phyloP scores from a whole-genome alignment of 2,888 invertebrate genomes.

The Oligia fasciuncula region DNA sequence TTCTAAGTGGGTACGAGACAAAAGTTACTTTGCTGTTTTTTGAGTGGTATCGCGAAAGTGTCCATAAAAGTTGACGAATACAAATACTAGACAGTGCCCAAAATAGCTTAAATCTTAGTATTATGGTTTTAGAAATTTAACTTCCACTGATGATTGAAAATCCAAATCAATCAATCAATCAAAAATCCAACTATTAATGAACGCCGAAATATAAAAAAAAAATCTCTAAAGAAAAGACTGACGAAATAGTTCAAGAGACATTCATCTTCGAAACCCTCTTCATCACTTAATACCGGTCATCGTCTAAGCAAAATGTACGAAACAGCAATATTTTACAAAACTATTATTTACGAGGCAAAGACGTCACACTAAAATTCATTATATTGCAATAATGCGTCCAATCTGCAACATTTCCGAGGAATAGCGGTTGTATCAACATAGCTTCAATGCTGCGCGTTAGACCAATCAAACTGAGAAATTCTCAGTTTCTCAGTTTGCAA shows the following conservation, averaged over 20 bases:
- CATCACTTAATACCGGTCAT: neutral
- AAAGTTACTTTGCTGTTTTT: conserved; percentile 5
- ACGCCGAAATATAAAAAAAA: neutral
- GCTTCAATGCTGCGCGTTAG: neutral
- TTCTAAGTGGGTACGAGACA: conserved; percentile 2
- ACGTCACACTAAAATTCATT: conserved; percentile 5
- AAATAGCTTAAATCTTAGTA: too few species aligned
- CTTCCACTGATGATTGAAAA: too few species aligned
- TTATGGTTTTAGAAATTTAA: neutral
- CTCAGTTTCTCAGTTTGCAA: conserved; percentile 10
- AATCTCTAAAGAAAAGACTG: neutral
- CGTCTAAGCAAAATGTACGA: neutral
- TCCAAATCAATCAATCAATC: too few species aligned
- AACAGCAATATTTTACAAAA: conserved; percentile 3
- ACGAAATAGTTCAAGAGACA: conserved; percentile 4
- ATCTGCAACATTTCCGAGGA: conserved; percentile 27
- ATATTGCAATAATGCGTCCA: conserved; percentile 14
- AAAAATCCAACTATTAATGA: neutral
- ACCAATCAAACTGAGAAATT: conserved; percentile 10
- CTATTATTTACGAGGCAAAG: neutral
- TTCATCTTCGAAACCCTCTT: neutral
- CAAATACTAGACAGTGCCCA: neutral
- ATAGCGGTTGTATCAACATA: conserved; percentile 27
- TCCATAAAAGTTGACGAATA: neutral
- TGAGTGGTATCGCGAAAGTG: neutral